Conservation (phyloP, 2,888 invertebrate genomes). For the Mactromeris polynyma region DNA sequence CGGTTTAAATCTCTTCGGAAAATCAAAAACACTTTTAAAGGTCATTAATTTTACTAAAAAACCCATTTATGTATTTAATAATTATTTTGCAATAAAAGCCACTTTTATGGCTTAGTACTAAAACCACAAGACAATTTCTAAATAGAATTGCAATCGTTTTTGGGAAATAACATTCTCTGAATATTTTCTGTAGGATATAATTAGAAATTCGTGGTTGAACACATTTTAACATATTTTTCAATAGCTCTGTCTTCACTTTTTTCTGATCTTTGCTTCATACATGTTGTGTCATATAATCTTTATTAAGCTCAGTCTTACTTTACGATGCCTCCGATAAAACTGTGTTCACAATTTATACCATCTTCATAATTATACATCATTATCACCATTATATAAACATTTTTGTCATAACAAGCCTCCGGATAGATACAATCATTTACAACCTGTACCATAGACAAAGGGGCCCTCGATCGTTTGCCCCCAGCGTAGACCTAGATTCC, state of each 20-base stretch:
- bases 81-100: too few species aligned
- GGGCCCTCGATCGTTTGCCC: background rate
- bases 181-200: too few species aligned
- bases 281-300: background rate
- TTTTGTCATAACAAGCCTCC: background rate
- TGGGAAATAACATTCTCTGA: too few species aligned
- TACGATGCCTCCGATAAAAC: background rate
- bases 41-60: too few species aligned
- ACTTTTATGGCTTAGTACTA: too few species aligned
- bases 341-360: background rate
- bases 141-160: too few species aligned
- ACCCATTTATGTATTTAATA: too few species aligned
- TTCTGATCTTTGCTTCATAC: background rate
- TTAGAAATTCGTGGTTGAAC: too few species aligned
- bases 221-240: background rate
- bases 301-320: too few species aligned
- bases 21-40: too few species aligned
- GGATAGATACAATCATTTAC: background rate
- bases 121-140: too few species aligned
- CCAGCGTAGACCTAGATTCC: background rate
- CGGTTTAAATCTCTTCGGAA: too few species aligned
- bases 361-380: background rate
- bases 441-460: background rate
- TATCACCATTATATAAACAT: background rate
- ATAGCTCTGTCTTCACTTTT: background rate